These are phyloP conservation scores for Pangasius krempfi DNA, from an alignment of 2,797 vertebrate genomes.

Conservation along the genomic window DNA sequence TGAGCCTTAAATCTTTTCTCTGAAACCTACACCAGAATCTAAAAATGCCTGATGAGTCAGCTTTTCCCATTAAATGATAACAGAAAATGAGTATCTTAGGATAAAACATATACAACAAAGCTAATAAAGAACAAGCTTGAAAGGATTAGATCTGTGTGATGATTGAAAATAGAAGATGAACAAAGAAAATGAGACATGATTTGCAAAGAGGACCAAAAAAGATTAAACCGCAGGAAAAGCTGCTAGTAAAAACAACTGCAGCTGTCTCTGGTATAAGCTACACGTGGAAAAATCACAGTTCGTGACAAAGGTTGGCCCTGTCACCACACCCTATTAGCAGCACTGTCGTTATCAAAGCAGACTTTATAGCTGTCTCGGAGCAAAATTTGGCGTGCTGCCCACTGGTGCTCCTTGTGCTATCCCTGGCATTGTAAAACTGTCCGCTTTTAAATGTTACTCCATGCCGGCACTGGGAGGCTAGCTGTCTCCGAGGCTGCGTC, in stretches of 20 bases:
- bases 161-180: neutral
- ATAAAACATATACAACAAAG: neutral
- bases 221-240: constrained; percentile 8
- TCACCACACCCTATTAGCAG: constrained; percentile 61
- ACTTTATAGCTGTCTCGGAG: constrained; percentile 59
- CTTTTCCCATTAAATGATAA: neutral
- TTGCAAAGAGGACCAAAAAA: constrained; percentile 29
- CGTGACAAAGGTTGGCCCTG: constrained; percentile 43
- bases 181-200: neutral
- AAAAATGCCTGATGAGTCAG: constrained; percentile 4
- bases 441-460: constrained; percentile 38
- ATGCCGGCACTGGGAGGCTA: neutral
- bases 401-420: constrained; percentile 19
- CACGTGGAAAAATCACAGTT: constrained; percentile 30
- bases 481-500: neutral
- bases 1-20: neutral
- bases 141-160: neutral
- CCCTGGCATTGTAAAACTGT: constrained; percentile 26
- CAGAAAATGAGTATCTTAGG: neutral
- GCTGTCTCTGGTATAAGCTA: constrained; percentile 41
- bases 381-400: constrained; percentile 54
- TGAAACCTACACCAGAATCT: neutral
- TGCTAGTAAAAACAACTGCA: constrained; percentile 43
- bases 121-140: neutral
- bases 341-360: constrained; percentile 63